These are phyloP conservation scores for Cheilinus undulatus DNA, from an alignment of 2,113 vertebrate species.

Conservation along the genomic window DNA sequence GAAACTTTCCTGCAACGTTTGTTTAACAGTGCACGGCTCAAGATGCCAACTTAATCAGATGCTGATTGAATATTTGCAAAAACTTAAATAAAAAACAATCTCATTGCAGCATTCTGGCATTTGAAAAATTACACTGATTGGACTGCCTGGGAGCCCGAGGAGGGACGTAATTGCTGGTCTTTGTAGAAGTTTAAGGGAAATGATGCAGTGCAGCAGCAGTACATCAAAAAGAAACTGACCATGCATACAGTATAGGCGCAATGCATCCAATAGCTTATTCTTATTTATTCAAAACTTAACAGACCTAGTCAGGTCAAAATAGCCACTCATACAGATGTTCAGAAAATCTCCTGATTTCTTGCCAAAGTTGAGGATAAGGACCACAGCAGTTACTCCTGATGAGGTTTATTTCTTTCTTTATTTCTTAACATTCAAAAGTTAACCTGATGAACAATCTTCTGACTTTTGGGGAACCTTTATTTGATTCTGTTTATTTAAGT, in stretches of 20 bases:
- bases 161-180: conserved; percentile 24
- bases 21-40: neutral
- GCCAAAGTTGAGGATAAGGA: neutral
- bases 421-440: too few relatives aligned
- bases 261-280: neutral
- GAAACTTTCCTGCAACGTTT: conserved; percentile 16
- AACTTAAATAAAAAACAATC: conserved; percentile 15
- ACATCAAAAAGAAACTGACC: neutral
- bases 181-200: neutral
- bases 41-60: conserved; percentile 37
- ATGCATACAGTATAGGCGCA: neutral
- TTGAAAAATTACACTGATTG: conserved; percentile 42
- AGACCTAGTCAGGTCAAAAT: conserved; percentile 1
- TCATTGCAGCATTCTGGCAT: conserved; percentile 12
- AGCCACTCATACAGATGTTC: neutral
- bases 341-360: neutral
- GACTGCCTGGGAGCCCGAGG: neutral
- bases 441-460: neutral
- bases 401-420: neutral
- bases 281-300: conserved; percentile 2
- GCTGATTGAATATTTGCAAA: conserved; percentile 38
- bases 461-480: neutral
- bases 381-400: neutral
- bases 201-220: neutral
- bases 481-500: too few relatives aligned